These are phyloP conservation scores for Erebia epiphron DNA, from an alignment of 2,888 invertebrate species.

Conservation along the genomic window DNA sequence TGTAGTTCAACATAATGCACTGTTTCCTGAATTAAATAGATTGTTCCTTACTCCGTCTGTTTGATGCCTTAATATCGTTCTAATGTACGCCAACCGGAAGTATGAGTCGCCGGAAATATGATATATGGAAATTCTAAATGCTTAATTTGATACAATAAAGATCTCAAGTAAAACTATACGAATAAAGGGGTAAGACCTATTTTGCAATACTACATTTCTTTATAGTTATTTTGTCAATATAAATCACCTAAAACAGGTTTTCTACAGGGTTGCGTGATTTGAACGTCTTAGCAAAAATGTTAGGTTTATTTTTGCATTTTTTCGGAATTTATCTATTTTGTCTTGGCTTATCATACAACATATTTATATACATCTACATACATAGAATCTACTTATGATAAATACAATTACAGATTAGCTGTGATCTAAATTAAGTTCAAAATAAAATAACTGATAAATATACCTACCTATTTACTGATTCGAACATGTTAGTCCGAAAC, in stretches of 20 bases:
- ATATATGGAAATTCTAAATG: conserved; percentile 40
- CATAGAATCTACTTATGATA: too few relatives aligned
- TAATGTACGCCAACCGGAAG: conserved; percentile 71
- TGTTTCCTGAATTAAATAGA: conserved; percentile 63
- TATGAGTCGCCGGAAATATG: conserved; percentile 51
- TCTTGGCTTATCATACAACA: neutral
- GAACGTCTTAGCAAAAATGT: neutral
- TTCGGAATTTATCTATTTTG: neutral
- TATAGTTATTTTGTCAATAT: neutral
- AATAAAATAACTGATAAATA: too few relatives aligned
- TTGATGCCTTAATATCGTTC: conserved; percentile 74
- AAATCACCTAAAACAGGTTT: conserved; percentile 1
- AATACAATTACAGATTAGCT: too few relatives aligned
- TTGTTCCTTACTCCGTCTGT: conserved; percentile 61
- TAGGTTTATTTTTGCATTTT: conserved; percentile 10
- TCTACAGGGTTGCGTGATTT: conserved; percentile 4
- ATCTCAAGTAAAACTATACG: neutral
- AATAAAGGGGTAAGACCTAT: neutral
- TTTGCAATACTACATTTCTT: neutral
- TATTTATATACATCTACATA: too few relatives aligned
- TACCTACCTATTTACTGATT: too few relatives aligned
- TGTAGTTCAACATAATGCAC: conserved; percentile 50
- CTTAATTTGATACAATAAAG: conserved; percentile 25
- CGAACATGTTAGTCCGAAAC: too few relatives aligned
- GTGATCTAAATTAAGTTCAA: too few relatives aligned